Evolutionary conservation across 2,888 invertebrate genomes (phyloP), one percentile per base, ranked within the genome.

Genomic region (Saturnia japonica): DNA sequence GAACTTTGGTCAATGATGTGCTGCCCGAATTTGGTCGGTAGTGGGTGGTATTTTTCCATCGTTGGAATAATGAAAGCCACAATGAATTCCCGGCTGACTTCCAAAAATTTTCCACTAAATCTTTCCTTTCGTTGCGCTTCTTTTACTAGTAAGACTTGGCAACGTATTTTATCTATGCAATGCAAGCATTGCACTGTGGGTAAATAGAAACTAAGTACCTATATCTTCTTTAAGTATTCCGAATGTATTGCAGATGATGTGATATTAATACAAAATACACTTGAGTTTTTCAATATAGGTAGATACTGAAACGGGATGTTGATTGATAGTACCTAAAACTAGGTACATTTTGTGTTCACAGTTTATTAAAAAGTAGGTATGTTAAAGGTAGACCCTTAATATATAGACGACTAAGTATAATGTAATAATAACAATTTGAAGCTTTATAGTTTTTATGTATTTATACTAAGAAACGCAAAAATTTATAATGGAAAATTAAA

Each of bases 51-150:
- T 91, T 90, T 90, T 91, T 88, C 91, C 82, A 87, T 89, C 78
- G 78, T 77, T 85, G 89, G 91, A 93, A 92, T 90, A 93, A 93
- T 91, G 89, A 84, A 85, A 85, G 81, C 89, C 88, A 87, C 89
- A 88, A 87, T 86, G 83, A 83, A 87, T 83, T 82, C 84, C 90
- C 88, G 93, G 94, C 93, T 91, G 87, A 91, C 93, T 93, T 93
- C 94, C 94, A 94, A 94, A 93, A 93, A 91, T 92, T 91, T 81
- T 85, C 82, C 88, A 85, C 81, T 93, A 93, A 93, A 94, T 94
- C 90, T 88, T 81, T 77, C 77, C 84, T 87, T 89, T 91, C 90
- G 86, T 88, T 91, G 86, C 91, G 88, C 86, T 93, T 91, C 94
- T 93, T 93, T 93, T 92, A 88, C 88, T 82, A 76, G 83, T 79